Base-by-base conservation (phyloP, 2,888 invertebrate genomes). In the Ophion ellenae region DNA sequence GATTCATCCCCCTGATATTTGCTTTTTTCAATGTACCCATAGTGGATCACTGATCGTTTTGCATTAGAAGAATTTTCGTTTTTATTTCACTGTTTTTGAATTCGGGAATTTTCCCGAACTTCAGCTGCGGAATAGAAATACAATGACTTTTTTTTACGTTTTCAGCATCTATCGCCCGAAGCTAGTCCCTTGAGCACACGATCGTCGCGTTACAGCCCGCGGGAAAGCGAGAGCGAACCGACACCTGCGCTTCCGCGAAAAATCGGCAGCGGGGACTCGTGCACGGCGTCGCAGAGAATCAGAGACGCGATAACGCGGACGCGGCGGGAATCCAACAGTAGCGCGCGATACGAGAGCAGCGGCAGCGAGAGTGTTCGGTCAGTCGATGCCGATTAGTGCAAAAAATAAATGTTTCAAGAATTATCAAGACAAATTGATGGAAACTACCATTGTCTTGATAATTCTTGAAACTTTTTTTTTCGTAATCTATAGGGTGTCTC, bases 171-270 rank as follows among this genome's bases (percentile, higher is more conserved):
- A 61, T 94, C 94, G 14, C 94, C 94, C 9, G 94, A 94, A 87
- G 94, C 93, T 14, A 94, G 94, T 89, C 94, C 94, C 47, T 75
- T 94, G 81, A 94, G 94, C 75, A 94, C 94, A 4, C 90, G 94
- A 81, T 94, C 94, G 0, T 94, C 94, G 9, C 91, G 92, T 67
- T 94, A 94, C 87, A 94, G 94, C 88, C 94, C 94, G 2, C 91
- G 94, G 20, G 94, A 94, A 87, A 94, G 94, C 88, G 94, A 94
- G 86, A 94, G 94, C 84, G 94, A 94, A 76, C 94, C 94, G 14
- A 94, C 94, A 4, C 94, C 94, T 0, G 94, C 93, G 3, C 88
- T 94, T 47, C 93, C 93, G 1, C 90, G 94, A 45, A 94, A 93
- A 90, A 92, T 89, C 0, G 90, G 88, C 20, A 79, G 84, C 53